phyloP scores from a whole-genome alignment of 2,888 invertebrate species.

The Pteria penguin region DNA sequence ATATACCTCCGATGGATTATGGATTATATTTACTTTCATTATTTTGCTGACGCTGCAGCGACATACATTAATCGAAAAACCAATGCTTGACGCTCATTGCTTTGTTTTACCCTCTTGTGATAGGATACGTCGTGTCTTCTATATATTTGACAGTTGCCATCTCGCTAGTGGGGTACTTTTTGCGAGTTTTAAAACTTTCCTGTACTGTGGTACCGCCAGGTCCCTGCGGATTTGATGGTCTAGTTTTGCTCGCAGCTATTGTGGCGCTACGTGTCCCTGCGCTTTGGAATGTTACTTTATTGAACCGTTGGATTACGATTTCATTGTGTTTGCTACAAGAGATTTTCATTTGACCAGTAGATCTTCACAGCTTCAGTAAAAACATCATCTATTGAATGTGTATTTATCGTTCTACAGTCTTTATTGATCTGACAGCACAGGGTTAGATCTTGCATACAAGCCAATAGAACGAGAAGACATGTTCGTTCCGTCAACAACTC shows the following conservation, averaged over 20 bases:
- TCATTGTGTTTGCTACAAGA: neutral
- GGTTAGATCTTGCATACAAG: neutral
- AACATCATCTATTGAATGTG: neutral
- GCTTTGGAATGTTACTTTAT: neutral
- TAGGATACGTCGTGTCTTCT: neutral
- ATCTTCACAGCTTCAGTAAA: neutral
- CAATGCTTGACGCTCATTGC: too few relatives aligned
- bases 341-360: neutral
- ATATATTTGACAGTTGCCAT: neutral
- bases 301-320: neutral
- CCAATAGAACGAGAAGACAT: neutral
- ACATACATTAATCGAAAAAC: too few relatives aligned
- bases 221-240: neutral
- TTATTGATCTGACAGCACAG: neutral
- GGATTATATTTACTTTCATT: too few relatives aligned
- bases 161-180: neutral
- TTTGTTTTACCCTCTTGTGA: neutral
- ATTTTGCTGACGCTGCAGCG: too few relatives aligned
- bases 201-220: neutral
- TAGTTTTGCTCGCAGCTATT: neutral
- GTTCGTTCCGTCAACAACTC: too few relatives aligned
- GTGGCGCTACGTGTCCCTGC: neutral
- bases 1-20: too few relatives aligned
- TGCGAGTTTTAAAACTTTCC: neutral
- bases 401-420: neutral